A percentile compares a stretch with the other conserved stretches of the same genome.
Evolutionary conservation across 2,797 vertebrate species (phyloP).

Genomic region (Eremophila alpestris): DNA sequence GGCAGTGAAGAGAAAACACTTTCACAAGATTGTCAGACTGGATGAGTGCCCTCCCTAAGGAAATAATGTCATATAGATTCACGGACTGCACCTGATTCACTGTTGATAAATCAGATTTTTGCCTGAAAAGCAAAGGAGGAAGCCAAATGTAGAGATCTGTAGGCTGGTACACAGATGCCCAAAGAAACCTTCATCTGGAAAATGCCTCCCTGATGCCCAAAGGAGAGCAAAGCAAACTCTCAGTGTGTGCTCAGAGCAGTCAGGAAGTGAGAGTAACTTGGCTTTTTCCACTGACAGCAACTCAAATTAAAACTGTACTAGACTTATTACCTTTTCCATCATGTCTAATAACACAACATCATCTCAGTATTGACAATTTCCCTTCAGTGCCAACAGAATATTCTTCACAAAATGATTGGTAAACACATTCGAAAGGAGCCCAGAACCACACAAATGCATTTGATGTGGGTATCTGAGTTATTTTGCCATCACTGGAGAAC

Average conservation of each 20-base stretch:
- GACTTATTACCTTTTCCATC: not conserved
- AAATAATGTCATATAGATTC: not conserved
- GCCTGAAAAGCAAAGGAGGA: not conserved
- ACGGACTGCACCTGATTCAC: not conserved
- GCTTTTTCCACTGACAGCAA: not conserved
- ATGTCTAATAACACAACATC: not conserved
- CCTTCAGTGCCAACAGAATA: not conserved
- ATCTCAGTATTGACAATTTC: not conserved
- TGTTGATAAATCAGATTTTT: not conserved
- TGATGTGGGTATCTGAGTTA: not conserved
- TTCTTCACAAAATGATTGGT: not conserved
- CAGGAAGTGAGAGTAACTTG: not conserved
- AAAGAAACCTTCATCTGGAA: not conserved
- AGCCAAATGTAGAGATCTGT: not conserved
- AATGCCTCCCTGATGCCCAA: not conserved
- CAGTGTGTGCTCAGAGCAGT: rapidly evolving
- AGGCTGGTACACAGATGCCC: not conserved
- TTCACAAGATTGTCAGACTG: not conserved
- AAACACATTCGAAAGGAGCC: not conserved
- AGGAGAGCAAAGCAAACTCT: not conserved
- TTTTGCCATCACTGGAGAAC: not conserved
- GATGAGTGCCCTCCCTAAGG: not conserved
- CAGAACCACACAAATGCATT: not conserved
- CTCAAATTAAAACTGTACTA: not conserved
- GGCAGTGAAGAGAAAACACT: not conserved